These are phyloP conservation scores for Eurytoma adleriae DNA, from an alignment of 2,888 invertebrate species.

Conservation along the genomic window DNA sequence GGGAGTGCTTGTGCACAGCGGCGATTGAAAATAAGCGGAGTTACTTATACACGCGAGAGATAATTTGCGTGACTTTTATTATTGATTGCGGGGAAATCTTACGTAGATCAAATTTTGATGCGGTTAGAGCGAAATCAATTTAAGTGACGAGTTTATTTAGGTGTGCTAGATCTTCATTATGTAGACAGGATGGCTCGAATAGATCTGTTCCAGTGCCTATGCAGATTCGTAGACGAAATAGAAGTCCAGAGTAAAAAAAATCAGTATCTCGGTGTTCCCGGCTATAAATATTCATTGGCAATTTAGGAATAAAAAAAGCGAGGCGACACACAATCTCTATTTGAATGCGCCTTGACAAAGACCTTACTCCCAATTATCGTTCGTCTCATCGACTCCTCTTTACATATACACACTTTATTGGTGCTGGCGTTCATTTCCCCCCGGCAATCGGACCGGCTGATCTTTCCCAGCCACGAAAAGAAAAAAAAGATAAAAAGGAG, in stretches of 20 bases:
- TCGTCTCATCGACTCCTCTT: constrained; percentile 12
- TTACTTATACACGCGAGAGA: too few species aligned
- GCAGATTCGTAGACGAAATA: constrained; percentile 3
- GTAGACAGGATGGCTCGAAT: background rate
- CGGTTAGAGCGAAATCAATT: too few species aligned
- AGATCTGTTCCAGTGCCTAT: background rate
- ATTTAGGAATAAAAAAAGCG: constrained; percentile 4
- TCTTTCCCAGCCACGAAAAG: constrained; percentile 3
- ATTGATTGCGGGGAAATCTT: too few species aligned
- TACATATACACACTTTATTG: constrained; percentile 27
- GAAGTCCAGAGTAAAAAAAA: background rate
- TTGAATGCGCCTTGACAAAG: constrained; percentile 27
- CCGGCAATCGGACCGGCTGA: background rate
- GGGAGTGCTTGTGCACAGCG: too few species aligned
- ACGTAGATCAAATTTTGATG: too few species aligned
- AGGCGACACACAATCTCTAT: constrained; percentile 1
- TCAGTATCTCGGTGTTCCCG: background rate
- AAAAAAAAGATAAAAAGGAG: background rate
- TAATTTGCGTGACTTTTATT: too few species aligned
- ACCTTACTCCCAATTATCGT: constrained; percentile 39
- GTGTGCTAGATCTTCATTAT: too few species aligned
- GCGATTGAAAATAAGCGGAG: too few species aligned
- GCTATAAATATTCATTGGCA: constrained; percentile 32
- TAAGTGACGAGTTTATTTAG: too few species aligned
- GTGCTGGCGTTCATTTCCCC: constrained; percentile 3